Evolutionary conservation across 2,113 vertebrate genomes (phyloP).

Genomic region (Rhea pennata): DNA sequence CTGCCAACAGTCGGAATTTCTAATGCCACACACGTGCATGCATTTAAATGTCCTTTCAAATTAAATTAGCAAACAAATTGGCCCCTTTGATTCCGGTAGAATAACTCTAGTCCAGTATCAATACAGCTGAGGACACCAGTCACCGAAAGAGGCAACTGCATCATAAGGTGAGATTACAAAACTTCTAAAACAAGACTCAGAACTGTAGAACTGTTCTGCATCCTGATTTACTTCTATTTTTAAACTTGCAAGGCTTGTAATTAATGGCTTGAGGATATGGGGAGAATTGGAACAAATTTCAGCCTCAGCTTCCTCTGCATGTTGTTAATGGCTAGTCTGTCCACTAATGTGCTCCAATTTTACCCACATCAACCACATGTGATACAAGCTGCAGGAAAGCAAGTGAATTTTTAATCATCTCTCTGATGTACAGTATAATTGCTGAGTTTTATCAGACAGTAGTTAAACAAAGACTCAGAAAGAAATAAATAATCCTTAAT

Average conservation of each 20-base stretch:
- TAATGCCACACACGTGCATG: background rate
- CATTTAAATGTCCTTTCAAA: background rate
- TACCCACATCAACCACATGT: conserved; percentile 62
- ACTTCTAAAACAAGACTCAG: background rate
- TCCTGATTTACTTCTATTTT: conserved; percentile 44
- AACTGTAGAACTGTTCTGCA: background rate
- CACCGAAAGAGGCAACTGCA: background rate
- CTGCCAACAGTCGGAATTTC: background rate
- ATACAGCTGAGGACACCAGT: conserved; percentile 6
- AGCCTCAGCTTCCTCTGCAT: conserved; percentile 59
- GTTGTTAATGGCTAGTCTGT: conserved; percentile 64
- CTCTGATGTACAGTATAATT: conserved; percentile 69
- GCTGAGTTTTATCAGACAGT: conserved; percentile 72
- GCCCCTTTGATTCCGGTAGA: background rate
- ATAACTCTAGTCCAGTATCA: background rate
- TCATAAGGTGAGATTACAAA: background rate
- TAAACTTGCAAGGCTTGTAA: conserved; percentile 31
- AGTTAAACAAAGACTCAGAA: conserved; percentile 71
- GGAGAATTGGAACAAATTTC: conserved; percentile 56
- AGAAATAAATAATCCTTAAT: conserved; percentile 69
- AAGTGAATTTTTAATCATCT: conserved; percentile 68
- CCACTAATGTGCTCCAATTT: conserved; percentile 68
- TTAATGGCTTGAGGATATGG: conserved; percentile 43
- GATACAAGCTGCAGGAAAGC: conserved; percentile 68
- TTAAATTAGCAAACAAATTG: conserved; percentile 1